Evolutionary conservation across 2,113 vertebrate genomes (phyloP).

Genomic region (Raphicerus campestris): DNA sequence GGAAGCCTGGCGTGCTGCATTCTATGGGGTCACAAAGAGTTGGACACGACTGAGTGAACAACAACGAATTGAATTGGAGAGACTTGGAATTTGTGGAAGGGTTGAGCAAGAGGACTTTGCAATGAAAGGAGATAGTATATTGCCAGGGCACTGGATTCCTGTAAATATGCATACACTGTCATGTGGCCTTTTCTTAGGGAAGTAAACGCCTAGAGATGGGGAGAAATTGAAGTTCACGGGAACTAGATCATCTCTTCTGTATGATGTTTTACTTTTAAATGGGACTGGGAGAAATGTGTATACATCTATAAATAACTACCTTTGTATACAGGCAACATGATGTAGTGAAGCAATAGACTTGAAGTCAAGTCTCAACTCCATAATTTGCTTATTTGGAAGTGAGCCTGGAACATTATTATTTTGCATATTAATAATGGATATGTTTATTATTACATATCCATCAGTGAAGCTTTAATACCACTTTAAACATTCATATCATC

Average conservation of each 20-base stretch:
- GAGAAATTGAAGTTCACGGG: not conserved
- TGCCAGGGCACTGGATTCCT: not conserved
- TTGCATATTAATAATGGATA: slow-evolving; percentile 95
- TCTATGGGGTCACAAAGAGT: not conserved
- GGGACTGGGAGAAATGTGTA: not conserved
- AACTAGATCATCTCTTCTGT: not conserved
- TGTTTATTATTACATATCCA: slow-evolving; percentile 99
- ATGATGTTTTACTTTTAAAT: not conserved
- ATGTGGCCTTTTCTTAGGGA: not conserved
- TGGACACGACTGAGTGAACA: not conserved
- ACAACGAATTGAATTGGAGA: not conserved
- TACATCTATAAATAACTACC: not conserved
- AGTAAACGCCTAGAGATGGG: not conserved
- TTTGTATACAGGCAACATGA: not conserved
- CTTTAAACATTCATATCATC: slow-evolving; percentile 92
- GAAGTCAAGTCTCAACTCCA: not conserved
- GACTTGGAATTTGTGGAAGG: not conserved
- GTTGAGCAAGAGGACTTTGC: not conserved
- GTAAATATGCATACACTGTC: not conserved
- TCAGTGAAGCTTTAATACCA: slow-evolving; percentile 96
- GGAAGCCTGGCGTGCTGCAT: not conserved
- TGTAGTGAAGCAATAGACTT: not conserved
- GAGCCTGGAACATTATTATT: not conserved
- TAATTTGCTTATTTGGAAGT: not conserved
- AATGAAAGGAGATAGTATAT: not conserved